Evolutionary conservation across 2,888 invertebrate genomes (phyloP), one percentile per base, ranked within the genome.

Genomic region (Polyommatus icarus): DNA sequence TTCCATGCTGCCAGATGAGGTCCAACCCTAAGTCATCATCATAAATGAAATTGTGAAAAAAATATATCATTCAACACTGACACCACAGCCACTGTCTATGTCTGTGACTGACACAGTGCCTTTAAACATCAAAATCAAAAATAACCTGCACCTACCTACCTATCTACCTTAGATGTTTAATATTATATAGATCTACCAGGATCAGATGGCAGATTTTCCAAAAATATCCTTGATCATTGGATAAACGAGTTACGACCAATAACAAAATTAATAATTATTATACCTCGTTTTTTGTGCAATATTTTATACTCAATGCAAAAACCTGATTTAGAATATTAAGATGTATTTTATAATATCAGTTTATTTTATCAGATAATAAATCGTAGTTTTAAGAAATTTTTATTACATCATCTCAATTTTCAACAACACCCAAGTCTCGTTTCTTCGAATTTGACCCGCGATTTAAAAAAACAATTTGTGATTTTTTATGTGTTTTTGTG

Each of bases 401-500:
- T 1, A 12, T 61, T 61, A 61, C 61, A 61, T 61, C 61, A 61
- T 61, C 24, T 4, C 61, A 61, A 61, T 61, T 61, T 61, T 61
- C 24, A 61, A 61, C 59, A 36, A 36, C 61, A 24, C 7, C 59
- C 20, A 20, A 59, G 12, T 61, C 24, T 61, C 24, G 20, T 20
- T 61, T 61, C 61, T 20, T 24, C 12, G 24, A 24, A 61, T 24
- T 61, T 24, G 8, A 59, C 59, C 20, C 59, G 15, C 18, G 29
- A 67, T 29, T 29, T 10, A 15, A 29, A 29, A 67, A 29, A 67
- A 15, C 1, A 12, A 15, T 67, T 67, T 67, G 5, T 29, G 4
- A 67, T n/a, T n/a, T n/a, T n/a, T n/a, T n/a, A n/a, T n/a, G n/a
- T 67, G 18, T 67, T 12, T 67, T 67, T 67, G 61, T 61, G 4